Evolutionary conservation across 2,113 vertebrate species (phyloP).

Genomic region (Ivindomyrus marchei): DNA sequence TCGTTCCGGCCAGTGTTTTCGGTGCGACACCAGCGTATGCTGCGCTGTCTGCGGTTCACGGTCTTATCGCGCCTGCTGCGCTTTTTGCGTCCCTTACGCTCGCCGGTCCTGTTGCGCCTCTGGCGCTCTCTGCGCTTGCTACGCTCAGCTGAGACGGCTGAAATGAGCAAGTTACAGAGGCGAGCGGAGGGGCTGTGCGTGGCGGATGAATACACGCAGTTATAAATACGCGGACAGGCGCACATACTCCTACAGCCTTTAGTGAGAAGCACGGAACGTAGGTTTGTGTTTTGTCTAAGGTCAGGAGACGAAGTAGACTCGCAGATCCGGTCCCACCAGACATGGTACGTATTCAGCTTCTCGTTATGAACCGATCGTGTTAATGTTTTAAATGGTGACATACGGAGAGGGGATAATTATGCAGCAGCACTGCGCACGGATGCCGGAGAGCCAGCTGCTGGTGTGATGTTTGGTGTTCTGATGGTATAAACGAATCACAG

Average conservation of each 20-base stretch:
- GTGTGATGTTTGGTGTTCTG: neutral
- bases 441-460: neutral
- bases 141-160: neutral
- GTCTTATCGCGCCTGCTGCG: neutral
- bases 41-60: neutral
- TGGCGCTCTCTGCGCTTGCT: neutral
- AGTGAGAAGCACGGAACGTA: neutral
- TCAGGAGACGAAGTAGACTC: constrained; percentile 18
- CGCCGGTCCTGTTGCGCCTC: neutral
- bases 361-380: neutral
- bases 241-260: constrained; percentile 21
- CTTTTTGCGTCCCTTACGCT: neutral
- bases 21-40: neutral
- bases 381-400: neutral
- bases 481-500: neutral
- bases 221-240: constrained; percentile 32
- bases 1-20: neutral
- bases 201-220: constrained; percentile 35
- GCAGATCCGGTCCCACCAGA: constrained; percentile 21
- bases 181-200: constrained; percentile 21
- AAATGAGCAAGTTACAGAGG: constrained; percentile 19
- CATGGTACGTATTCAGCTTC: constrained; percentile 32
- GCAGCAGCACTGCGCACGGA: neutral
- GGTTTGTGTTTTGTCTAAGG: constrained; percentile 22
- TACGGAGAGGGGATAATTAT: neutral